These are phyloP conservation scores for Adelosebastes latens DNA, from an alignment of 2,797 vertebrate genomes.

Conservation along the genomic window DNA sequence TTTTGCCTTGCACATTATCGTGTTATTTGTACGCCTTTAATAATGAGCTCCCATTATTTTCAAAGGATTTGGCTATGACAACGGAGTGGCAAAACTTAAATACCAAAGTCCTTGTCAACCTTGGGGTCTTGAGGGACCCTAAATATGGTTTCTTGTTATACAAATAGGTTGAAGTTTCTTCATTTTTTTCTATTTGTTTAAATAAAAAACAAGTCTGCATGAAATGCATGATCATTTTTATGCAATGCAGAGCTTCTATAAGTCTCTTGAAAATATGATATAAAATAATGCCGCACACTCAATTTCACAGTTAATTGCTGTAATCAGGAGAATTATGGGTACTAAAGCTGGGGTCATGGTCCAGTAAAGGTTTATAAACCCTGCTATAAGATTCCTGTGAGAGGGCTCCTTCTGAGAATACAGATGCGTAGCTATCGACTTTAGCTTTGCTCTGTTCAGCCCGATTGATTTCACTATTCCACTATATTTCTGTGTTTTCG, in stretches of 20 bases:
- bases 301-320: constrained; percentile 48
- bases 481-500: constrained; percentile 26
- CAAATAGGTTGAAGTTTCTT: neutral
- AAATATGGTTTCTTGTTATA: neutral
- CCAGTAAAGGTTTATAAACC: constrained; percentile 49
- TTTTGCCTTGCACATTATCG: too few relatives aligned
- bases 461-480: constrained; percentile 14
- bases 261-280: constrained; percentile 19
- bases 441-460: constrained; percentile 34
- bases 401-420: constrained; percentile 30
- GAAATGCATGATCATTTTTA: neutral
- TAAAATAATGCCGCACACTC: constrained; percentile 16
- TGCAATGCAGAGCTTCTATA: neutral
- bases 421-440: constrained; percentile 22
- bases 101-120: neutral
- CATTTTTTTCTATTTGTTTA: too few relatives aligned
- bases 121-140: neutral
- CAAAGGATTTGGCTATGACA: neutral
- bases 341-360: constrained; percentile 27
- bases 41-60: neutral
- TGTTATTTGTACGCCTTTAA: neutral
- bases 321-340: constrained; percentile 21
- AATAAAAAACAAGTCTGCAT: neutral
- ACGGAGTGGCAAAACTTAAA: neutral
- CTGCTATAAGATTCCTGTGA: neutral